Conservation (phyloP, 2,797 vertebrate genomes). For the Enteromius thamalakanensis region DNA sequence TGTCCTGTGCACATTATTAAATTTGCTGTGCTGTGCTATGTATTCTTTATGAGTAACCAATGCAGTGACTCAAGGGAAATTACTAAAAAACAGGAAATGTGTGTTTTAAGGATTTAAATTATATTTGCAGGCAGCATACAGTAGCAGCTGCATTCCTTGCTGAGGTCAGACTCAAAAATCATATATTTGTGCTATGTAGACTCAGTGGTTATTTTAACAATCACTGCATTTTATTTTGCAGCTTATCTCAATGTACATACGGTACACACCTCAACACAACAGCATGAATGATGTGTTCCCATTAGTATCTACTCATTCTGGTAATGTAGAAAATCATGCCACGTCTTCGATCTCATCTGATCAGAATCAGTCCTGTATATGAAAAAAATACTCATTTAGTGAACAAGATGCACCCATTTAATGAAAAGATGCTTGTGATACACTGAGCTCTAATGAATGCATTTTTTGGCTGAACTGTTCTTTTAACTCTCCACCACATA, state of each 20-base stretch:
- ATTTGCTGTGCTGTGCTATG: neutral
- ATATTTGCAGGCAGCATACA: neutral
- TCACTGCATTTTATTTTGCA: slow-evolving; percentile 1
- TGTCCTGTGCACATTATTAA: neutral
- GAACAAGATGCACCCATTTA: neutral
- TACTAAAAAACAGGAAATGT: slow-evolving; percentile 10
- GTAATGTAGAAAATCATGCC: neutral
- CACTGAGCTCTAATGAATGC: slow-evolving; percentile 3
- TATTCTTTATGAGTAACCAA: neutral
- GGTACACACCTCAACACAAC: neutral
- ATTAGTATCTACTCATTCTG: slow-evolving; percentile 10
- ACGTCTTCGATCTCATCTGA: neutral
- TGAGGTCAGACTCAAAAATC: slow-evolving; percentile 28
- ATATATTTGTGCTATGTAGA: neutral
- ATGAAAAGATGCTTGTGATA: neutral
- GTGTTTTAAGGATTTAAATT: slow-evolving; percentile 27
- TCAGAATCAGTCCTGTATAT: neutral
- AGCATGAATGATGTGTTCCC: neutral
- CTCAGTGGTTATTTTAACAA: slow-evolving; percentile 14
- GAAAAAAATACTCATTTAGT: neutral
- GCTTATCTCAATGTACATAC: neutral
- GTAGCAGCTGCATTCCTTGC: slow-evolving; percentile 27
- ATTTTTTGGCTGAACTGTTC: neutral
- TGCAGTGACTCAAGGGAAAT: neutral
- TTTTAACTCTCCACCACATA: slow-evolving; percentile 1